Conservation (phyloP, 2,113 vertebrate species). For the Passer montanus region DNA sequence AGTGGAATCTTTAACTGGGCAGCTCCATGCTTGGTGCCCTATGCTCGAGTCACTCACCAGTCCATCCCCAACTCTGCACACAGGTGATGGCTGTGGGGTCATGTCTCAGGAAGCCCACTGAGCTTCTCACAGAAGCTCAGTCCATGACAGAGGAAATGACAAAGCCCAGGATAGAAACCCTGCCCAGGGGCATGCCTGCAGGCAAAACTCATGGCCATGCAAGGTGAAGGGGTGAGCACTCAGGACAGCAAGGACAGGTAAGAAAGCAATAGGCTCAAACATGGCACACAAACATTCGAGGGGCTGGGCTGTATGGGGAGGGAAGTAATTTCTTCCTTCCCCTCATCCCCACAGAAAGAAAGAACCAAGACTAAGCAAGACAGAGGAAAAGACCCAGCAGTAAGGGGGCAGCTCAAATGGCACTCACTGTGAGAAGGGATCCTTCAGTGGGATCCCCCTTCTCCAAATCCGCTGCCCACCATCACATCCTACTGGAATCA, state of each 20-base stretch:
- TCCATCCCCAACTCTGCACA: not conserved
- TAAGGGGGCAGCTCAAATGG: not conserved
- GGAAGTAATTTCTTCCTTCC: not conserved
- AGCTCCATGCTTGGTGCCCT: not conserved
- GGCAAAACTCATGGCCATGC: accelerated
- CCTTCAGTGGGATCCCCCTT: not conserved
- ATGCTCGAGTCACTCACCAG: accelerated
- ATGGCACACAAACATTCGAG: not conserved
- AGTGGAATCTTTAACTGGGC: not conserved
- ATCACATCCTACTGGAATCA: not conserved
- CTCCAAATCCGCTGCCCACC: not conserved
- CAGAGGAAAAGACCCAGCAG: not conserved
- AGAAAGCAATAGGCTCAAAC: not conserved
- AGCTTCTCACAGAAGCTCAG: not conserved
- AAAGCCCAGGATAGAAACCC: not conserved
- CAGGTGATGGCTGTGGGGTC: not conserved
- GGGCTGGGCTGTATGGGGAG: not conserved
- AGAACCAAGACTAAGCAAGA: not conserved
- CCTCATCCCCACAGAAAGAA: too few species aligned
- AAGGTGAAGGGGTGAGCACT: not conserved
- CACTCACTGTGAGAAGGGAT: not conserved
- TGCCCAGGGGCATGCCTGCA: not conserved
- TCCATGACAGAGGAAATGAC: accelerated
- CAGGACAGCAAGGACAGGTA: not conserved
- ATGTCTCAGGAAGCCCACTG: not conserved